Percentiles rank a stretch among this genome's conserved stretches.
Evolutionary conservation across 1,140 invertebrate genomes (phyloP).

Genomic region (Saxidomus purpurata): DNA sequence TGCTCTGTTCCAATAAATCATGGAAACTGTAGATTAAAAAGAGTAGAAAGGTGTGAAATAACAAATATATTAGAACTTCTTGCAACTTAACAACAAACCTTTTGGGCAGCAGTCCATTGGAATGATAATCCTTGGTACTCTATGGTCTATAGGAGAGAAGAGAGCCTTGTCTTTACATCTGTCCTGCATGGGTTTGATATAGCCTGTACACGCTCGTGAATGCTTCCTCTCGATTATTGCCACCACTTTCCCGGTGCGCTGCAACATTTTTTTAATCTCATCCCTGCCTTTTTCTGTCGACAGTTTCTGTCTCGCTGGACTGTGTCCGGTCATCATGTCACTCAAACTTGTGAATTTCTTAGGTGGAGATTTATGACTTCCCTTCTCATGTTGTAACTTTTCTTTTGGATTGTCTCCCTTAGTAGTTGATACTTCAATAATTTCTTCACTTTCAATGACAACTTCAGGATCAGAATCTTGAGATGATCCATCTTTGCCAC

Average conservation of each 20-base stretch:
- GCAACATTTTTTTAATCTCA: constrained; percentile 70
- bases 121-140: constrained; percentile 91
- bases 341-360: constrained; percentile 70
- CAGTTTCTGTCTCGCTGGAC: constrained; percentile 72
- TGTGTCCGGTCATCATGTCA: constrained; percentile 71
- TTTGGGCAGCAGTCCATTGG: constrained; percentile 89
- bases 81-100: constrained; percentile 74
- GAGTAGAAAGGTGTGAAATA: too few relatives aligned
- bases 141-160: constrained; percentile 91
- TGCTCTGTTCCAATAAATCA: too few relatives aligned
- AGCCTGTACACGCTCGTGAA: constrained; percentile 90
- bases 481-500: constrained; percentile 6
- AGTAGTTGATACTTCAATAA: constrained; percentile 45
- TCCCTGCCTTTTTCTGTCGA: constrained; percentile 50
- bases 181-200: constrained; percentile 89
- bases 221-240: constrained; percentile 88
- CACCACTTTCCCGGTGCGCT: constrained; percentile 87
- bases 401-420: neutral
- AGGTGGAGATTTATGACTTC: neutral
- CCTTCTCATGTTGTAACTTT: neutral
- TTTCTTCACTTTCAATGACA: constrained; percentile 72
- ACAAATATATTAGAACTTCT: too few relatives aligned
- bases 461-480: constrained; percentile 72
- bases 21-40: too few relatives aligned
- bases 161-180: constrained; percentile 88